phyloP scores from a whole-genome alignment of 2,113 vertebrate genomes.

The Callipepla squamata region DNA sequence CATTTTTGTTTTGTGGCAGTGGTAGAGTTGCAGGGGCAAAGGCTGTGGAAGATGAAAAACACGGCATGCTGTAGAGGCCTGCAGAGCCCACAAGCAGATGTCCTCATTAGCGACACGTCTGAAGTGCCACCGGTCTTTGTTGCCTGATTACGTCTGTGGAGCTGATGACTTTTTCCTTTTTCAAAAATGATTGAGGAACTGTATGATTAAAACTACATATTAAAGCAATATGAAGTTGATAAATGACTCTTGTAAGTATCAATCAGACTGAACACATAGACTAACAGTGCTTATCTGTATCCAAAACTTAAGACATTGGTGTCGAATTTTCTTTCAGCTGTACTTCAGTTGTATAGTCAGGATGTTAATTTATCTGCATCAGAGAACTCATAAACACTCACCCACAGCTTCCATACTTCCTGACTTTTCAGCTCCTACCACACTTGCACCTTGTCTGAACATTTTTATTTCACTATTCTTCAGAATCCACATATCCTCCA shows the following conservation, averaged over 20 bases:
- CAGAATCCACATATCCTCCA: neutral
- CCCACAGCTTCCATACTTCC: neutral
- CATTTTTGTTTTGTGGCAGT: neutral
- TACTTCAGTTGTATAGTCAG: neutral
- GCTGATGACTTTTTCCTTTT: neutral
- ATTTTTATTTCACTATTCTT: neutral
- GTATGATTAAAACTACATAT: neutral
- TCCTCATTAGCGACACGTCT: neutral
- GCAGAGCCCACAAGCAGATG: neutral
- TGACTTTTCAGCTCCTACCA: neutral
- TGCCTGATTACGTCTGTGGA: neutral
- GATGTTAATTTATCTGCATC: neutral
- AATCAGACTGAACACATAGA: fast-evolving
- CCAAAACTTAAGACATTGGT: neutral
- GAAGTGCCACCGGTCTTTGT: neutral
- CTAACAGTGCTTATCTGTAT: neutral
- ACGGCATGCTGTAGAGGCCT: neutral
- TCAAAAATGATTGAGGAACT: neutral
- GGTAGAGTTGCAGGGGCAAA: neutral
- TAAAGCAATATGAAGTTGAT: neutral
- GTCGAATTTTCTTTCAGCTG: neutral
- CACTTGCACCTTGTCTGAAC: neutral
- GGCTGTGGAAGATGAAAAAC: neutral
- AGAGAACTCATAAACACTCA: neutral
- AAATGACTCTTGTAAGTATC: neutral